phyloP scores from a whole-genome alignment of 2,888 invertebrate species.

The Fissipunctia ypsillon region DNA sequence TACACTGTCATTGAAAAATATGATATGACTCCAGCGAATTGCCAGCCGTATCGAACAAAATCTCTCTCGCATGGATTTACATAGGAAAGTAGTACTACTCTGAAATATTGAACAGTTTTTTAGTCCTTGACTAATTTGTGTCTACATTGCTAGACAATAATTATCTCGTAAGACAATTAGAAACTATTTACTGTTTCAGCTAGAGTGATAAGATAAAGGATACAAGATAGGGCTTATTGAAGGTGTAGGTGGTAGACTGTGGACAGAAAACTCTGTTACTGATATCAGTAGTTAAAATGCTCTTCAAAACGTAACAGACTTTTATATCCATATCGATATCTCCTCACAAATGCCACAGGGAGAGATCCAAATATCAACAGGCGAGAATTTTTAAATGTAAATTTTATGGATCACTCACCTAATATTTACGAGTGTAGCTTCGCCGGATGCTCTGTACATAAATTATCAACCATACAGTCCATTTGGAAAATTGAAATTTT shows the following conservation, averaged over 20 bases:
- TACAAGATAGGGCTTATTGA: constrained; percentile 1
- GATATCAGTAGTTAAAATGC: constrained; percentile 3
- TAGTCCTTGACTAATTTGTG: background rate
- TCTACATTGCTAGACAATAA: constrained; percentile 8
- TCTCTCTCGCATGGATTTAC: constrained; percentile 23
- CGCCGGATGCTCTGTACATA: constrained; percentile 62
- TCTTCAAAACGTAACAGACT: background rate
- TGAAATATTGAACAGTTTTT: constrained; percentile 16
- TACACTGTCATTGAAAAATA: constrained; percentile 65
- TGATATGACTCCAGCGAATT: constrained; percentile 57
- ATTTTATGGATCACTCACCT: constrained; percentile 35
- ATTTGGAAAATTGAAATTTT: constrained; percentile 75
- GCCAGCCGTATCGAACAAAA: constrained; percentile 43
- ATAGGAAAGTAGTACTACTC: background rate
- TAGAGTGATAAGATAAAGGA: background rate
- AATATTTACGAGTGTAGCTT: constrained; percentile 62
- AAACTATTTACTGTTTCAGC: constrained; percentile 1
- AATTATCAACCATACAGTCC: constrained; percentile 70
- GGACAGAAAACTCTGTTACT: constrained; percentile 1
- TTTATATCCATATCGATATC: background rate
- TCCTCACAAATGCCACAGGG: background rate
- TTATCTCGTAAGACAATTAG: background rate
- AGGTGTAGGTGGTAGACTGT: background rate
- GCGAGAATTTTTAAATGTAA: constrained; percentile 21
- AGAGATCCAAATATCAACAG: constrained; percentile 1